Evolutionary conservation across 2,888 invertebrate genomes (phyloP).

Genomic region (Oscheius sp.): DNA sequence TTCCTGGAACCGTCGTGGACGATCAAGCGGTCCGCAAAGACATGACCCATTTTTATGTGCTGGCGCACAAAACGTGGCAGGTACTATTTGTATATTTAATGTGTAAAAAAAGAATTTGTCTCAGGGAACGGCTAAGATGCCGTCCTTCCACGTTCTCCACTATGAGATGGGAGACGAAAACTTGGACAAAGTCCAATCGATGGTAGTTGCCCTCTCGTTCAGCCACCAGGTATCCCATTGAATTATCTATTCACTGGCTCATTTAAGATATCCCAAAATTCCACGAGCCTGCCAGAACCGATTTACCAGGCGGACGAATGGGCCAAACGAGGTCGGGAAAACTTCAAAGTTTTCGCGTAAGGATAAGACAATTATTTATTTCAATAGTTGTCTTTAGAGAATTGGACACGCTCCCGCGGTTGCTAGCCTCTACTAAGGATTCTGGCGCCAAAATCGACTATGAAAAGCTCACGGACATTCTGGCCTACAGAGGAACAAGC

Average conservation of each 20-base stretch:
- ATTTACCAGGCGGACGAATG: constrained; percentile 64
- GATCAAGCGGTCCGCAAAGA: constrained; percentile 45
- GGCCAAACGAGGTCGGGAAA: constrained; percentile 57
- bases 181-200: constrained; percentile 49
- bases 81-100: not conserved
- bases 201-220: constrained; percentile 43
- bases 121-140: constrained; percentile 58
- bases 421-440: not conserved
- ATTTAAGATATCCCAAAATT: constrained; percentile 33
- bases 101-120: not conserved
- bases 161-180: constrained; percentile 21
- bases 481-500: not conserved
- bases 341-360: constrained; percentile 35
- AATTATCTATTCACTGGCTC: not conserved
- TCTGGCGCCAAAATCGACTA: no score
- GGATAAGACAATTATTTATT: not conserved
- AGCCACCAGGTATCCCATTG: constrained; percentile 41
- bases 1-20: constrained; percentile 56
- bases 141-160: constrained; percentile 23
- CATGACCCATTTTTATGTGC: constrained; percentile 59
- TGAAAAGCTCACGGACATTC: not conserved
- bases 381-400: not conserved
- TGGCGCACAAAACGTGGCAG: constrained; percentile 38
- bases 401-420: not conserved
- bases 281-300: constrained; percentile 60